Conservation (phyloP, 2,888 invertebrate species). For the Yponomeuta sedellus region DNA sequence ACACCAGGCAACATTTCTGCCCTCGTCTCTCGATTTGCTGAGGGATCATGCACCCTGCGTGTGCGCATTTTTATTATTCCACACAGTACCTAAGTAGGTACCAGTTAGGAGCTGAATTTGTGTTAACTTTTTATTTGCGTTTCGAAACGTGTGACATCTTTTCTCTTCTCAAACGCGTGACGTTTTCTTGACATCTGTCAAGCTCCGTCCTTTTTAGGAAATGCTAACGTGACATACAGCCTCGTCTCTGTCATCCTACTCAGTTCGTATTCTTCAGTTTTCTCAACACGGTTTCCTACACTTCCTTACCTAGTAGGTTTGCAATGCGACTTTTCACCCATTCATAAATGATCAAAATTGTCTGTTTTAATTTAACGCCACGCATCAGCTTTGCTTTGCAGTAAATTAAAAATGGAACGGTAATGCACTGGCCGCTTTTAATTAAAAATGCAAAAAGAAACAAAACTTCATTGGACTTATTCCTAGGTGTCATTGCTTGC, state of each 20-base stretch:
- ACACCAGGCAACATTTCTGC: constrained; percentile 40
- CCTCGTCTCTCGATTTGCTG: constrained; percentile 44
- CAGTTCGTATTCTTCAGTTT: not conserved
- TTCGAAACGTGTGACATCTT: not conserved
- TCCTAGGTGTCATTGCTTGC: not conserved
- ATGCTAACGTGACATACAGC: not conserved
- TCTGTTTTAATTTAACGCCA: constrained; percentile 27
- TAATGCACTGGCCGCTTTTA: not conserved
- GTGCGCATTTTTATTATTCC: constrained; percentile 10
- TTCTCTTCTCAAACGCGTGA: not conserved
- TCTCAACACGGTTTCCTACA: not conserved
- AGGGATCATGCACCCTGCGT: constrained; percentile 18
- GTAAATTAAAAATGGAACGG: not conserved
- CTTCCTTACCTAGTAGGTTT: not conserved
- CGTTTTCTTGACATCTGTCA: constrained; percentile 1
- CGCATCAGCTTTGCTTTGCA: constrained; percentile 7
- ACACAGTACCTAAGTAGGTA: not conserved
- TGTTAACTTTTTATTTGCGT: not conserved
- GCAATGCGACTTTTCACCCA: not conserved
- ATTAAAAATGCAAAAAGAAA: not conserved
- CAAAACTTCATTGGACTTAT: not conserved
- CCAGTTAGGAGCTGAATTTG: not conserved
- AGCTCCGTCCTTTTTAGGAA: not conserved
- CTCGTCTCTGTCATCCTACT: not conserved
- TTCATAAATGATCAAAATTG: not conserved